Percentiles rank a stretch among this genome's conserved stretches.
phyloP scores from a whole-genome alignment of 1,140 invertebrate genomes.

The Thalassaphorura encarpata region DNA sequence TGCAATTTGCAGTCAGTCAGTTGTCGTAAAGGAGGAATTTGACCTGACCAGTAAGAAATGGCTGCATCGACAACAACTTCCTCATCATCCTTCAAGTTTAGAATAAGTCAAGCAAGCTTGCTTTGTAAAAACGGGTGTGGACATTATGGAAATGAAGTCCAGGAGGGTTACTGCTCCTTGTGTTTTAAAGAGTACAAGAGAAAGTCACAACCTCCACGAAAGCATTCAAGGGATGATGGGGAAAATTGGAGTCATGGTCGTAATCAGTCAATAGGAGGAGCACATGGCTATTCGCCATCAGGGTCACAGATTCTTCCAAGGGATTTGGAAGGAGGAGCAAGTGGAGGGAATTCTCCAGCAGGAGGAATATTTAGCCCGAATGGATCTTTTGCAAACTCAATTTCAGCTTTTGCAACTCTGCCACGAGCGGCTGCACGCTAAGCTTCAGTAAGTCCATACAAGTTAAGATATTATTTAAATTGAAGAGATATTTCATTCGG shows the following conservation, averaged over 20 bases:
- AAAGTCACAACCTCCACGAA: not conserved
- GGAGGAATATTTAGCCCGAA: conserved; percentile 1
- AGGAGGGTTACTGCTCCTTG: conserved; percentile 94
- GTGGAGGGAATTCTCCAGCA: not conserved
- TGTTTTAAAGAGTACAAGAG: conserved; percentile 46
- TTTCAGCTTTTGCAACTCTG: conserved; percentile 29
- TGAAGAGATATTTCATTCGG: not conserved
- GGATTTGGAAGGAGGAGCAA: no score
- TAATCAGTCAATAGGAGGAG: not conserved
- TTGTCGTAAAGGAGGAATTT: not conserved
- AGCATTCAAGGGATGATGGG: not conserved
- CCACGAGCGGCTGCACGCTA: conserved; percentile 28
- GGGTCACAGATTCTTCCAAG: no score
- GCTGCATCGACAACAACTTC: no score
- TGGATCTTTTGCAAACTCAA: conserved; percentile 16
- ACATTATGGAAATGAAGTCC: conserved; percentile 92
- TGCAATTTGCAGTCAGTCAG: no score
- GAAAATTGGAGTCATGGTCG: not conserved
- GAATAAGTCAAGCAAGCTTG: conserved; percentile 73
- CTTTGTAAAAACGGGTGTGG: conserved; percentile 93
- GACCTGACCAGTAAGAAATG: no score
- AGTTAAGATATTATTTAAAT: not conserved
- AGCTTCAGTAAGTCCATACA: no score
- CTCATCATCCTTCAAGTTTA: conserved; percentile 46
- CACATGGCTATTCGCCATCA: not conserved